Conservation (phyloP, 2,797 vertebrate species). For the Sebastes iracundus region DNA sequence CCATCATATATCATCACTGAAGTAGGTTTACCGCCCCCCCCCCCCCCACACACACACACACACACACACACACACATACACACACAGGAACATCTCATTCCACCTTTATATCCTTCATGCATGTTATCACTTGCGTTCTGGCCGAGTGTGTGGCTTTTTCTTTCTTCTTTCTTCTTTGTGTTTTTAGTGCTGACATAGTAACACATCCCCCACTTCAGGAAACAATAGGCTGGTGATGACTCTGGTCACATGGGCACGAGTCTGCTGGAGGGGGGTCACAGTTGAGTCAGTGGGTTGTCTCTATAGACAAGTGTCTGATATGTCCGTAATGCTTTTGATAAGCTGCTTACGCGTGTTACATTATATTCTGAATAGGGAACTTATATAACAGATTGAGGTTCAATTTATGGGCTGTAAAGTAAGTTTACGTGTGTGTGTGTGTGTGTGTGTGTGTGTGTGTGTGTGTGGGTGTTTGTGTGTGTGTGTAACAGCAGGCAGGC, state of each 20-base stretch:
- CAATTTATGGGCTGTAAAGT: background rate
- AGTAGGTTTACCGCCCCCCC: background rate
- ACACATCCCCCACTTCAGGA: slow-evolving; percentile 49
- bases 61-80: too few relatives aligned
- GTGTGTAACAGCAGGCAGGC: slow-evolving; percentile 68
- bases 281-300: background rate
- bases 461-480: slow-evolving; percentile 9
- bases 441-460: slow-evolving; percentile 8
- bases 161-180: background rate
- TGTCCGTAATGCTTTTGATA: slow-evolving; percentile 34
- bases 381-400: slow-evolving; percentile 24
- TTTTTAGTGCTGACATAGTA: slow-evolving; percentile 20
- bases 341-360: slow-evolving; percentile 58
- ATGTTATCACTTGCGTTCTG: background rate
- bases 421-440: background rate
- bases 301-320: slow-evolving; percentile 14
- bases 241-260: slow-evolving; percentile 18
- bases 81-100: background rate
- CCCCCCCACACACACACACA: too few relatives aligned
- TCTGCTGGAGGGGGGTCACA: background rate
- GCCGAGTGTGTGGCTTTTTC: background rate
- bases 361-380: slow-evolving; percentile 25
- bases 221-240: slow-evolving; percentile 45
- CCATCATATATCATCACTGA: background rate
- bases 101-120: background rate